Evolutionary conservation across 92 coral and sea anemone species (phyloP).

Genomic region (Epizoanthus scotinus): DNA sequence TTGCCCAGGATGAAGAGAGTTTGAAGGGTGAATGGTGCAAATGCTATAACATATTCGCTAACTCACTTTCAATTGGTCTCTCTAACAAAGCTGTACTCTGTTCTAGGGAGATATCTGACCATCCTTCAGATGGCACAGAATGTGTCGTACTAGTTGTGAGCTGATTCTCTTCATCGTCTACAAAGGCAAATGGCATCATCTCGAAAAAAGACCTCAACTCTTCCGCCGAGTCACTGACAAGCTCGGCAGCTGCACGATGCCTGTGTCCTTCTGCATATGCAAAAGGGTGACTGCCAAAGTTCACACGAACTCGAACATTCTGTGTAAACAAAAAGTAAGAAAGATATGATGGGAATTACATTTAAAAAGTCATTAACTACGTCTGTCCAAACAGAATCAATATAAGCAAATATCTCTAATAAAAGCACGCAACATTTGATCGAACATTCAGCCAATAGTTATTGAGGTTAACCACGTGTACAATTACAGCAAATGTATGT

Average conservation of each 20-base stretch:
- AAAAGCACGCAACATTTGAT: too few species aligned
- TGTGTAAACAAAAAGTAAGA: conserved; percentile 24
- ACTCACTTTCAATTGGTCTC: conserved; percentile 1
- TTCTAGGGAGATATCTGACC: background rate
- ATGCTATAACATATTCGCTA: background rate
- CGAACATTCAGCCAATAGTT: too few species aligned
- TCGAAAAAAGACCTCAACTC: conserved; percentile 69
- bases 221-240: conserved; percentile 78
- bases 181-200: conserved; percentile 77
- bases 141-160: conserved; percentile 2
- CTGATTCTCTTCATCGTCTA: conserved; percentile 57
- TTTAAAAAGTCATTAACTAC: background rate
- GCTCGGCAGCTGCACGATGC: conserved; percentile 81
- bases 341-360: background rate
- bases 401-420: too few species aligned
- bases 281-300: conserved; percentile 82
- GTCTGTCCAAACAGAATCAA: too few species aligned
- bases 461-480: too few species aligned
- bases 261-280: conserved; percentile 83
- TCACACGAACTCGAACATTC: conserved; percentile 88
- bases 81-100: background rate
- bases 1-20: background rate
- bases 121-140: background rate
- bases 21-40: background rate
- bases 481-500: too few species aligned